A percentile compares a stretch with the other conserved stretches of the same genome.
These are phyloP conservation scores for Phalacrocorax carbo DNA, from an alignment of 2,113 vertebrate species.

Conservation along the genomic window DNA sequence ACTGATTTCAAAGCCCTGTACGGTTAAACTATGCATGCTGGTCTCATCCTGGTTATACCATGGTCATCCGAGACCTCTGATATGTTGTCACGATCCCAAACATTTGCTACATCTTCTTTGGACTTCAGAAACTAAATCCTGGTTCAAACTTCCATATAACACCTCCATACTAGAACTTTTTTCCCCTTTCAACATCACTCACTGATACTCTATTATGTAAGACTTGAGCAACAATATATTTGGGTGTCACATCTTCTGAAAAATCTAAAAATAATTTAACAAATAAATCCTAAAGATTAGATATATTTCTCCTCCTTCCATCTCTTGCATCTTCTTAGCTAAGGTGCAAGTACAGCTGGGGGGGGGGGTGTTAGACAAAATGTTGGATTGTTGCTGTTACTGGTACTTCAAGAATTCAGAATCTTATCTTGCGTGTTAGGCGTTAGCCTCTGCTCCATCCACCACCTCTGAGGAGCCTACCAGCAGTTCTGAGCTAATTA, in stretches of 20 bases:
- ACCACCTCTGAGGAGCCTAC: background rate
- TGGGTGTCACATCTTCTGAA: background rate
- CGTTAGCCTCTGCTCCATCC: background rate
- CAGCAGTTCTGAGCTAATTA: background rate
- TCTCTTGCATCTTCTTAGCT: background rate
- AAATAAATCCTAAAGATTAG: background rate
- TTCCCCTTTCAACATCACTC: background rate
- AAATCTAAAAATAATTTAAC: background rate
- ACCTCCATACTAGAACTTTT: background rate
- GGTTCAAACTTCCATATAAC: background rate
- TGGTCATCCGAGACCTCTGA: slow-evolving; percentile 75
- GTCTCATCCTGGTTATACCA: slow-evolving; percentile 46
- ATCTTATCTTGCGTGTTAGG: background rate
- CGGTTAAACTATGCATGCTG: slow-evolving; percentile 60
- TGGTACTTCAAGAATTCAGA: background rate
- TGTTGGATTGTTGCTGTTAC: background rate
- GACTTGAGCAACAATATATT: background rate
- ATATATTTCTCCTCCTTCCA: background rate
- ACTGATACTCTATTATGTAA: background rate
- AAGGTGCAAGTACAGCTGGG: background rate
- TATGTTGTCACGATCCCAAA: slow-evolving; percentile 52
- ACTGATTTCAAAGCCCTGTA: slow-evolving; percentile 80
- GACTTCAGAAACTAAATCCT: slow-evolving; percentile 58
- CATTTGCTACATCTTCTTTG: slow-evolving; percentile 61
- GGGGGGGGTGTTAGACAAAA: background rate